These are phyloP conservation scores for Thalassophryne amazonica DNA, from an alignment of 2,797 vertebrate genomes.

Conservation along the genomic window DNA sequence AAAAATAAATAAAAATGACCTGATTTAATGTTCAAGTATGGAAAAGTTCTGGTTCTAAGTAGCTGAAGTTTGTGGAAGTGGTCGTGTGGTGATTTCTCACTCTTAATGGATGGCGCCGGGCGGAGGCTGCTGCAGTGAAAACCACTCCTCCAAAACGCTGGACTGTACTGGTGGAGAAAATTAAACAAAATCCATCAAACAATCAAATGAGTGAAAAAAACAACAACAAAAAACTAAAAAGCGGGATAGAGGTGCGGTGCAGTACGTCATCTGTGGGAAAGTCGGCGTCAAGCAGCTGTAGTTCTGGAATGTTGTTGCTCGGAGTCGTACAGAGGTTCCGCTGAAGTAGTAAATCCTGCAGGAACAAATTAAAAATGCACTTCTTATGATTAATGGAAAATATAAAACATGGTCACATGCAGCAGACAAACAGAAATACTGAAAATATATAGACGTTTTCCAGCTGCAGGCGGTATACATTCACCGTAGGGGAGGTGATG, in stretches of 20 bases:
- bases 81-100: slow-evolving; percentile 65
- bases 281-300: slow-evolving; percentile 56
- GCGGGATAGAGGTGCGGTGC: background rate
- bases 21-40: background rate
- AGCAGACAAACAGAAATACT: too few species aligned
- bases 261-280: slow-evolving; percentile 77
- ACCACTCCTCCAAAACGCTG: slow-evolving; percentile 74
- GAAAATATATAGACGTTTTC: too few species aligned
- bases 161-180: slow-evolving; percentile 61
- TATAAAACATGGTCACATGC: too few species aligned
- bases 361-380: background rate
- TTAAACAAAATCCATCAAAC: background rate
- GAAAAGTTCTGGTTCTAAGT: too few species aligned
- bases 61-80: too few species aligned
- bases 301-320: slow-evolving; percentile 63
- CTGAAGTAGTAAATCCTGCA: slow-evolving; percentile 66
- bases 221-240: background rate
- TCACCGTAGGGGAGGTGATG: too few species aligned
- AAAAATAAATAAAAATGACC: background rate
- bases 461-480: too few species aligned
- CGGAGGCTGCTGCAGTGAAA: slow-evolving; percentile 76
- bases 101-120: slow-evolving; percentile 77
- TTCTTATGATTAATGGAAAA: too few species aligned
- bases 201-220: background rate
- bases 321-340: slow-evolving; percentile 44